These are phyloP conservation scores for Antheraea mylitta DNA, from an alignment of 1,140 invertebrate genomes.

Conservation along the genomic window DNA sequence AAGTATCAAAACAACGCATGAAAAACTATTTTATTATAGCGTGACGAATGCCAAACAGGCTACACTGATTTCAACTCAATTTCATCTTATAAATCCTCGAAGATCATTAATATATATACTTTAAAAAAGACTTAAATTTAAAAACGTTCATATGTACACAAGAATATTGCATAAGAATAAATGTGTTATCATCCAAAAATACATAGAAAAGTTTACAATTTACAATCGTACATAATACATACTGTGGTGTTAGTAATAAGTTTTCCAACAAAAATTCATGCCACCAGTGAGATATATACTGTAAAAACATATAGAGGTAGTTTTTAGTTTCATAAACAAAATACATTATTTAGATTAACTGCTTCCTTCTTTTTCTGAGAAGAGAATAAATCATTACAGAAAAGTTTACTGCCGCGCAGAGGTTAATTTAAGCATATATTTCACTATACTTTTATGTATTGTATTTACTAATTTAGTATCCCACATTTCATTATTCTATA, in stretches of 20 bases:
- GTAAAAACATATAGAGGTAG: not conserved
- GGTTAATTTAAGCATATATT: not conserved
- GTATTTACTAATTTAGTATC: not conserved
- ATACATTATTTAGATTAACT: constrained; percentile 3
- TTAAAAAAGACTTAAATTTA: not conserved
- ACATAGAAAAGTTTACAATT: not conserved
- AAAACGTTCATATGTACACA: not conserved
- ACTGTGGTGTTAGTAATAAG: not conserved
- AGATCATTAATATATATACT: not conserved
- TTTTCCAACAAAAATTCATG: not conserved
- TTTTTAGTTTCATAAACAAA: not conserved
- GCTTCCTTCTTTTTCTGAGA: constrained; percentile 1
- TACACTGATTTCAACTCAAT: constrained; percentile 1
- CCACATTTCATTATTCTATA: too few species aligned
- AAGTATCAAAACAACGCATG: constrained; percentile 27
- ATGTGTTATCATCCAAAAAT: not conserved
- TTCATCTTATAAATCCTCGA: constrained; percentile 16
- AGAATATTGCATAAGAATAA: not conserved
- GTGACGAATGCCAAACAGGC: constrained; percentile 29
- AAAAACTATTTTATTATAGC: constrained; percentile 29
- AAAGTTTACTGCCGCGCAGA: not conserved
- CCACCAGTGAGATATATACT: not conserved
- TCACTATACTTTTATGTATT: not conserved
- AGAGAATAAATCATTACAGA: not conserved
- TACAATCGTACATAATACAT: not conserved